Percentiles rank a stretch among this genome's conserved stretches.
phyloP scores from a whole-genome alignment of 2,888 invertebrate genomes.

The Parnassius smintheus region DNA sequence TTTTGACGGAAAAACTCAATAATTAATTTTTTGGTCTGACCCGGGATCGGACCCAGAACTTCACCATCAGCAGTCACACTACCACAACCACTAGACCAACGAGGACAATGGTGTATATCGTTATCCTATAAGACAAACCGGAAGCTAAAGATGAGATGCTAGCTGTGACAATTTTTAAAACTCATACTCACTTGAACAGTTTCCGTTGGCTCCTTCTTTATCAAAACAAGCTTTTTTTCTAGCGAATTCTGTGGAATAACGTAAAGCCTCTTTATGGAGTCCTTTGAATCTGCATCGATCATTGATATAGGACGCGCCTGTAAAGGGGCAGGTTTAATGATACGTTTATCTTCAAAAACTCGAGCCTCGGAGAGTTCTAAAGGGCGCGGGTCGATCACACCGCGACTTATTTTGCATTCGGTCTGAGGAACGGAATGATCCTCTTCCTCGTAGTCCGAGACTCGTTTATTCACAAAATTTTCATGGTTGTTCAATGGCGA shows the following conservation, averaged over 20 bases:
- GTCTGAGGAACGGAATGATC: slow-evolving; percentile 56
- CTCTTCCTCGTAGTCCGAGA: slow-evolving; percentile 70
- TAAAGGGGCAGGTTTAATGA: slow-evolving; percentile 69
- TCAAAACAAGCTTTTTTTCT: slow-evolving; percentile 84
- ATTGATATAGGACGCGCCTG: slow-evolving; percentile 65
- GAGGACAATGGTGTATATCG: no score
- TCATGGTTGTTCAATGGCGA: slow-evolving; percentile 60
- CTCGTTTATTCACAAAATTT: slow-evolving; percentile 64
- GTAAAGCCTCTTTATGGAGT: slow-evolving; percentile 62
- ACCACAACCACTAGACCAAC: no score
- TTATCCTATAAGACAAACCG: no score
- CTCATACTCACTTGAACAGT: slow-evolving; percentile 63
- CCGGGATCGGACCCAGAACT: no score
- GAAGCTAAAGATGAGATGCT: no score
- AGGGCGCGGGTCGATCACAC: slow-evolving; percentile 50
- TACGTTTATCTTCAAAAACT: slow-evolving; percentile 59
- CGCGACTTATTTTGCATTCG: slow-evolving; percentile 45
- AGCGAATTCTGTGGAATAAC: slow-evolving; percentile 68
- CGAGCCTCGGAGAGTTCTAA: slow-evolving; percentile 62
- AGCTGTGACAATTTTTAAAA: no score
- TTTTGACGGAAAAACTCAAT: no score
- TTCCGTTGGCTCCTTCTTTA: slow-evolving; percentile 82
- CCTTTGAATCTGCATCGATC: slow-evolving; percentile 60
- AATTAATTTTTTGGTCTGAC: no score
- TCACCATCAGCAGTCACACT: no score